Evolutionary conservation across 1,140 invertebrate species (phyloP).

Genomic region (Drosophila hydei): DNA sequence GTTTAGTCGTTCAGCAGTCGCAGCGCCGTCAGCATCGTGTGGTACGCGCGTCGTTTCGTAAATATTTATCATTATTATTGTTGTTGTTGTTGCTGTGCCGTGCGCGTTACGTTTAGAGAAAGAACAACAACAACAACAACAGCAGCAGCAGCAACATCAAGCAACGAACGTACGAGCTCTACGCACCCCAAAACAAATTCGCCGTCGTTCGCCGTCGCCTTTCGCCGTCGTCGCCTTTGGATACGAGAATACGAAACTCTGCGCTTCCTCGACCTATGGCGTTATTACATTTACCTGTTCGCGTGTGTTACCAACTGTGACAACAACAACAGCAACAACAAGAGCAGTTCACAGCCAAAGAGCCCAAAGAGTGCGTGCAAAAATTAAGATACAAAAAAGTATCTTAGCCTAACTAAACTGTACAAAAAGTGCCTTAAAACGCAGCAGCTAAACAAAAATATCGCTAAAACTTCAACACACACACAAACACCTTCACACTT

Average conservation of each 20-base stretch:
- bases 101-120: slow-evolving; percentile 28
- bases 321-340: slow-evolving; percentile 32
- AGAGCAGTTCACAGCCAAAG: slow-evolving; percentile 13
- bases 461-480: slow-evolving; percentile 1
- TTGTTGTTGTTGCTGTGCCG: slow-evolving; percentile 36
- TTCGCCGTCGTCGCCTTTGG: slow-evolving; percentile 53
- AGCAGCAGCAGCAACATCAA: slow-evolving; percentile 5
- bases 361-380: slow-evolving; percentile 40
- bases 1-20: slow-evolving; percentile 79
- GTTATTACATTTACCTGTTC: slow-evolving; percentile 49
- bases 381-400: slow-evolving; percentile 24
- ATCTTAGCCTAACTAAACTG: slow-evolving; percentile 40
- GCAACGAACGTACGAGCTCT: slow-evolving; percentile 8
- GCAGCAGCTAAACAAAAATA: slow-evolving; percentile 5
- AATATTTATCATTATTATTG: slow-evolving; percentile 5
- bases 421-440: slow-evolving; percentile 65
- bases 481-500: background rate
- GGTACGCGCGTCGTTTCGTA: slow-evolving; percentile 50
- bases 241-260: slow-evolving; percentile 50
- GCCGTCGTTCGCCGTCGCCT: slow-evolving; percentile 46
- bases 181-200: slow-evolving; percentile 1
- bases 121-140: slow-evolving; percentile 42
- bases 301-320: slow-evolving; percentile 43
- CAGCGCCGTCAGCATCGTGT: slow-evolving; percentile 73
- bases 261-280: slow-evolving; percentile 39